Conservation (phyloP, 2,797 vertebrate genomes). For the Helostoma temminkii region DNA sequence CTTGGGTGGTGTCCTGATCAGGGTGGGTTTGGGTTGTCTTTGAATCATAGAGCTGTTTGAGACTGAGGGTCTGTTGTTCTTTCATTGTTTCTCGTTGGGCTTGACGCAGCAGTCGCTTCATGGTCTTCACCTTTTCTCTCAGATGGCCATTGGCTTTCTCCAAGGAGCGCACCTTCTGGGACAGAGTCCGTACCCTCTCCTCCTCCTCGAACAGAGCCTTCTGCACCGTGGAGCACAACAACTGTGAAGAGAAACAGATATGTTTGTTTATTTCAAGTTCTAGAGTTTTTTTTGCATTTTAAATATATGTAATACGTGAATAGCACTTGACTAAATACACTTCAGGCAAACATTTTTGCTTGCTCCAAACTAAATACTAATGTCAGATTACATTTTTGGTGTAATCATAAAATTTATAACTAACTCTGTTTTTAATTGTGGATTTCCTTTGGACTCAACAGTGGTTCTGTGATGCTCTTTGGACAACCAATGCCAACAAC, state of each 20-base stretch:
- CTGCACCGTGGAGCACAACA: constrained; percentile 88
- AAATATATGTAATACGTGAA: neutral
- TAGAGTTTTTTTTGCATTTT: neutral
- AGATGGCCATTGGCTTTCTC: constrained; percentile 89
- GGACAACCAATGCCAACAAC: constrained; percentile 42
- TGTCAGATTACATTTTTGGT: constrained; percentile 38
- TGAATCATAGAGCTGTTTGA: constrained; percentile 82
- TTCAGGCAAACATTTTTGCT: constrained; percentile 3
- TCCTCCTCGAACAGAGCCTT: constrained; percentile 90
- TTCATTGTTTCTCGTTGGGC: constrained; percentile 81
- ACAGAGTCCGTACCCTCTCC: constrained; percentile 85
- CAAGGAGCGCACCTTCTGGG: constrained; percentile 86
- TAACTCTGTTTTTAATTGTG: constrained; percentile 37
- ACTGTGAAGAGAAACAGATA: constrained; percentile 61
- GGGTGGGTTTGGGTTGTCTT: constrained; percentile 73
- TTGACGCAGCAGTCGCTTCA: constrained; percentile 87
- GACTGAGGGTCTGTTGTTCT: constrained; percentile 81
- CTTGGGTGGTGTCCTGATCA: constrained; percentile 82
- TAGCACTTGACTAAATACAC: neutral
- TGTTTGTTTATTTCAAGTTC: neutral
- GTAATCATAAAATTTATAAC: constrained; percentile 30
- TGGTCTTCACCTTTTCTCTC: constrained; percentile 87
- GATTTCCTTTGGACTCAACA: constrained; percentile 38
- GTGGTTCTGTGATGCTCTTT: constrained; percentile 35
- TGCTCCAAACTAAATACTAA: constrained; percentile 24